Evolutionary conservation across 2,888 invertebrate genomes (phyloP), one percentile per base, ranked within the genome.

Genomic region (Apotomis capreana): DNA sequence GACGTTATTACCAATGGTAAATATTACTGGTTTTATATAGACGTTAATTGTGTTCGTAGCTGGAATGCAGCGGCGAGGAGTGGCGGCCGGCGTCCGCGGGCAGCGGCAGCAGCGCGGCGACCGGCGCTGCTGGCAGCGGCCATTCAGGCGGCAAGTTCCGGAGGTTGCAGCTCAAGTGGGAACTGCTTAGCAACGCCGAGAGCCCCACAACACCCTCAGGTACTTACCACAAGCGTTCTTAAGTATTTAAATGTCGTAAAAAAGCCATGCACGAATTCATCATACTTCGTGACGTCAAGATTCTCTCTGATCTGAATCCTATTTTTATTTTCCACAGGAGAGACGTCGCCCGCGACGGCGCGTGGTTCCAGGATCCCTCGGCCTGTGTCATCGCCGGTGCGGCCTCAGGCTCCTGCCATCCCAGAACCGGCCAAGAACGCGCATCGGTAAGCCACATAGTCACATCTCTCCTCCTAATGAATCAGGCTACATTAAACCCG

Each of bases 91-190:
- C 89, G 0, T 93, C 93, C 0, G 92, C 91, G 6, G 89, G 89
- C 72, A 92, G 92, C 75, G 87, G 88, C 26, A 90, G 89, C 26
- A 91, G 92, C 76, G 89, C 82, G 0, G 86, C 89, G 71, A 95
- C 95, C 65, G 95, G 95, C 26, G 86, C 89, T 70, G 95, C 95
- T 65, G 95, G 95, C 26, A 91, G 89, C 81, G 89, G 87, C 78
- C 86, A 91, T 78, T 95, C 95, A 5, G 96, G 96, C 9, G 94
- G 95, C 74, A 95, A 96, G 82, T 97, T 97, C 90, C 94, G 95
- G 36, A 94, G 96, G 76, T 89, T 97, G 73, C 97, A 97, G 82
- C 95, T 96, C 82, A 96, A 96, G 82, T 97, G 97, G 97, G 97
- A 97, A 84, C 94, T 96, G 90, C 92, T 97, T 76, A 95, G 96